Conservation (phyloP, 2,797 vertebrate species). For the Halcyon smyrnensis region DNA sequence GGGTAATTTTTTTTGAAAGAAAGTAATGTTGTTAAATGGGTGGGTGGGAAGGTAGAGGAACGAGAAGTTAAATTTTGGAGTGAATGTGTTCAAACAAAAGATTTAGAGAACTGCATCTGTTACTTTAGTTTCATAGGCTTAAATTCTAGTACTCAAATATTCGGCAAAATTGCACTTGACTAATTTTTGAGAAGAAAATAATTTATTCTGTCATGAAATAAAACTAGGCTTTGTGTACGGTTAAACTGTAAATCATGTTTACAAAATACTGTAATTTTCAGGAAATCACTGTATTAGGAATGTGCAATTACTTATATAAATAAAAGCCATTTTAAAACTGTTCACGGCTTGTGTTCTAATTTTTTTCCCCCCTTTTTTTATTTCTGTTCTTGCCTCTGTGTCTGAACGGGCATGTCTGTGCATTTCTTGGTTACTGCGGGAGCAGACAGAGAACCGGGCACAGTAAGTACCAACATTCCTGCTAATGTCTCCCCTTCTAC, state of each 20-base stretch:
- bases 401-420: constrained; percentile 85
- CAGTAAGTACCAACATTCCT: constrained; percentile 87
- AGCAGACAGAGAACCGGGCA: constrained; percentile 93
- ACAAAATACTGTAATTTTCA: constrained; percentile 85
- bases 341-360: constrained; percentile 86
- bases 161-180: constrained; percentile 84
- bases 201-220: constrained; percentile 84
- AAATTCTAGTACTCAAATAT: constrained; percentile 78
- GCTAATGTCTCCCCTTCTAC: constrained; percentile 36
- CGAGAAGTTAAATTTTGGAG: constrained; percentile 74
- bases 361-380: constrained; percentile 84
- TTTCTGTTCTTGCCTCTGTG: constrained; percentile 87
- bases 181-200: constrained; percentile 82
- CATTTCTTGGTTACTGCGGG: constrained; percentile 85
- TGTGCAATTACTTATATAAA: constrained; percentile 87
- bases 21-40: constrained; percentile 74
- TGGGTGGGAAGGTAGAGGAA: constrained; percentile 28
- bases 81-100: constrained; percentile 77
- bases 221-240: constrained; percentile 80
- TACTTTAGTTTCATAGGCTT: constrained; percentile 78
- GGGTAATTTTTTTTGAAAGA: constrained; percentile 74
- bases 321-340: constrained; percentile 89
- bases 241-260: constrained; percentile 84
- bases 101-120: constrained; percentile 78
- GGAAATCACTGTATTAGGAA: constrained; percentile 87